phyloP scores from a whole-genome alignment of 1,140 invertebrate species.

The Trichoplusia ni region DNA sequence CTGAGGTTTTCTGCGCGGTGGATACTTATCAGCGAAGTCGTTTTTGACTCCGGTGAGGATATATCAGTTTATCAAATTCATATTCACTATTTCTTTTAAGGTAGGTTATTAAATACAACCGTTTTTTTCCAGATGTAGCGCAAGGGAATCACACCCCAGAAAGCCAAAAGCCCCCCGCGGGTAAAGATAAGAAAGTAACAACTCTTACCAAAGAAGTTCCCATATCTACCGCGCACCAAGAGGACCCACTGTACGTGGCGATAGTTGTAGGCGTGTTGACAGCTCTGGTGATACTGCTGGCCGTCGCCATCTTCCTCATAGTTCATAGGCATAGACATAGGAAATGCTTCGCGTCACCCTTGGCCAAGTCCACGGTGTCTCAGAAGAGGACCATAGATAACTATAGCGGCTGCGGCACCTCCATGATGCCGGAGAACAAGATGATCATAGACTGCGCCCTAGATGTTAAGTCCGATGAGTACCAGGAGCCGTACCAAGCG shows the following conservation, averaged over 20 bases:
- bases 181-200: conserved; percentile 80
- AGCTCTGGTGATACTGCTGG: conserved; percentile 88
- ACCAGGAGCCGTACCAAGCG: conserved; percentile 91
- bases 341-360: conserved; percentile 89
- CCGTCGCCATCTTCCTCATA: conserved; percentile 89
- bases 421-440: conserved; percentile 81
- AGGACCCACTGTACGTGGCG: conserved; percentile 90
- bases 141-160: conserved; percentile 88
- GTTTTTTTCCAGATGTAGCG: conserved; percentile 82
- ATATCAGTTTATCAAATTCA: too few relatives aligned
- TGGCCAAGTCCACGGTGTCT: conserved; percentile 84
- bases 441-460: conserved; percentile 77
- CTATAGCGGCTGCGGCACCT: conserved; percentile 75
- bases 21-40: conserved; percentile 95
- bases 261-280: conserved; percentile 91
- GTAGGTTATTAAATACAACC: too few relatives aligned
- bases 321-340: conserved; percentile 89
- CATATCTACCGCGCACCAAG: conserved; percentile 85
- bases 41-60: conserved; percentile 89
- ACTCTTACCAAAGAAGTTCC: conserved; percentile 80
- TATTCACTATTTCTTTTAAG: too few relatives aligned
- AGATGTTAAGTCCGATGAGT: conserved; percentile 87
- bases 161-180: conserved; percentile 66
- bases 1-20: conserved; percentile 91
- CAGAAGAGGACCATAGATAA: conserved; percentile 58